phyloP scores from a whole-genome alignment of 2,113 vertebrate genomes.

The Ageneiosus marmoratus region DNA sequence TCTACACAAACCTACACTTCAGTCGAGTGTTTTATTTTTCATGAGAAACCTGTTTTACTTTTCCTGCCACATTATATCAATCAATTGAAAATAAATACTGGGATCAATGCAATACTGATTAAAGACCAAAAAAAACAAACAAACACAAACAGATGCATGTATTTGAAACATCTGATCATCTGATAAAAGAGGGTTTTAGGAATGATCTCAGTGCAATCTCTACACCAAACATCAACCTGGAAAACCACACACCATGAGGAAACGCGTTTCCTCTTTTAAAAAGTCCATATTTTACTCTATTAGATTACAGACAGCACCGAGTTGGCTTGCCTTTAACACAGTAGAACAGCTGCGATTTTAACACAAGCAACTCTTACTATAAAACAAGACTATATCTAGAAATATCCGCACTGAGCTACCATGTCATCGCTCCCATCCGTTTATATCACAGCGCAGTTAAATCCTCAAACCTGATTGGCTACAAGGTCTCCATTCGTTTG shows the following conservation, averaged over 20 bases:
- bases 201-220: neutral
- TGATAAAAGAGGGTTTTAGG: neutral
- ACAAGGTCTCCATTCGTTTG: too few species aligned
- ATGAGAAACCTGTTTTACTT: neutral
- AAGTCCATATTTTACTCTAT: neutral
- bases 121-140: too few species aligned
- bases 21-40: too few species aligned
- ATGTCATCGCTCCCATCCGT: too few species aligned
- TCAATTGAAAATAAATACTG: neutral
- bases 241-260: neutral
- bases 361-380: neutral
- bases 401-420: neutral
- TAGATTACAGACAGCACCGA: neutral
- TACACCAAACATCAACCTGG: neutral
- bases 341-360: neutral
- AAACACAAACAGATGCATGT: neutral
- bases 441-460: too few species aligned
- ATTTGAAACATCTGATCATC: neutral
- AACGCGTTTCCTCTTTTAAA: neutral
- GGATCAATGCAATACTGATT: neutral
- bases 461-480: too few species aligned
- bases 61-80: neutral
- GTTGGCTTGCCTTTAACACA: neutral
- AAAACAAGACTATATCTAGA: neutral
- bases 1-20: neutral